Evolutionary conservation across 2,113 vertebrate species (phyloP).

Genomic region (Chaenocephalus aceratus): DNA sequence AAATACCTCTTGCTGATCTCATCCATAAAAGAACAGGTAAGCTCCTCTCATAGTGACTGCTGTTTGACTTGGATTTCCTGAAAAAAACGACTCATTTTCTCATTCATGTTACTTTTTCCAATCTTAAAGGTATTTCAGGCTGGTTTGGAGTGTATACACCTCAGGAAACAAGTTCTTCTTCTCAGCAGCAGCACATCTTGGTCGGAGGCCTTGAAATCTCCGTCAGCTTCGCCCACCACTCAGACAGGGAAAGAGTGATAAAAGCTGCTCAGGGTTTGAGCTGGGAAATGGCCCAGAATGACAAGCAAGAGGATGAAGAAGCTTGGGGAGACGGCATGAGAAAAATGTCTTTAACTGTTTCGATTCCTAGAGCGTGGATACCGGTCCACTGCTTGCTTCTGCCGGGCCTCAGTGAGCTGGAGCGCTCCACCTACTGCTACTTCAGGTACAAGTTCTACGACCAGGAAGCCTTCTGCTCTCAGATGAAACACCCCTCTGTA

Average conservation of each 20-base stretch:
- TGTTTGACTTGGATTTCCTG: neutral
- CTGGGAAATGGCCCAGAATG: slow-evolving; percentile 80
- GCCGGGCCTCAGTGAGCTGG: slow-evolving; percentile 82
- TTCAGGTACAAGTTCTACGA: slow-evolving; percentile 92
- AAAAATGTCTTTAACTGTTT: slow-evolving; percentile 80
- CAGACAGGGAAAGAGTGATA: slow-evolving; percentile 88
- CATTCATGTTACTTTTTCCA: slow-evolving; percentile 21
- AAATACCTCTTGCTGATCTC: slow-evolving; percentile 79
- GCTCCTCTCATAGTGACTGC: neutral
- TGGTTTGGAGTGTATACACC: slow-evolving; percentile 89
- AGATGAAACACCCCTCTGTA: slow-evolving; percentile 83
- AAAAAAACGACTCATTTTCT: neutral
- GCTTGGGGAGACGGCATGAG: slow-evolving; percentile 17
- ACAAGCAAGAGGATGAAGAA: slow-evolving; percentile 61
- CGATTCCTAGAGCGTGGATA: slow-evolving; percentile 89
- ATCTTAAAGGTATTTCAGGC: slow-evolving; percentile 88
- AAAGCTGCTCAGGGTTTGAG: slow-evolving; percentile 87
- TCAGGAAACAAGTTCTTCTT: slow-evolving; percentile 62
- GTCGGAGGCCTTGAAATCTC: slow-evolving; percentile 93
- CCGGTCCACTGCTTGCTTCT: slow-evolving; percentile 88
- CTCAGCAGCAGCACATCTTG: slow-evolving; percentile 66
- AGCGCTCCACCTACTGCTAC: slow-evolving; percentile 89
- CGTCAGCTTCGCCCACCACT: slow-evolving; percentile 85
- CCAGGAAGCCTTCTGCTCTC: slow-evolving; percentile 86
- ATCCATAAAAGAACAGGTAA: slow-evolving; percentile 83